Base-by-base conservation (phyloP, 2,797 vertebrate species). In the Heterohyrax brucei region DNA sequence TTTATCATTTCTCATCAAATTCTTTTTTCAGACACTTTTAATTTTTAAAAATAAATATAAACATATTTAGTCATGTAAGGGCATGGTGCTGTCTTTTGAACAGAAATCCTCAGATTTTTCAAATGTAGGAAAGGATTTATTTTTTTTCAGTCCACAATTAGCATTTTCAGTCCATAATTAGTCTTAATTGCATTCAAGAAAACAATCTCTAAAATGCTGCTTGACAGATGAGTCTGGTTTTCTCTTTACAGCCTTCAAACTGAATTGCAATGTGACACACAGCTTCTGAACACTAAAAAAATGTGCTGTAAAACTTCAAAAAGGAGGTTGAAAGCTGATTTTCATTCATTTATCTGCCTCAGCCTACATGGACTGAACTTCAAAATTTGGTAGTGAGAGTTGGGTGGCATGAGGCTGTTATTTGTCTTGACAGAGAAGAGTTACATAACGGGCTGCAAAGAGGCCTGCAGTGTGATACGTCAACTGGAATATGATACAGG, bases 31-130 rank as follows among this genome's bases (percentile, higher is more conserved):
- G 73, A 75, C 72, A 96, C 48, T 88, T 86, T 87, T 80, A 95
- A 96, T 91, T 91, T 95, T 91, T 73, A 85, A 95, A 97, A 96
- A 96, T 93, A 96, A 95, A 97, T 97, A 96, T 30, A 96, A 93
- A 87, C 89, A 96, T 28, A 92, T 81, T 94, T 96, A 96, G 95
- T 95, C 92, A 96, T 82, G 77, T 92, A 90, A 94, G 86, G 93
- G 85, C 82, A 86, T 91, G 94, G 53, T 59, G 81, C 82, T 85
- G 96, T 94, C 68, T 64, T 16, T 79, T 0, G 9, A 96, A 96
- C 39, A 96, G 81, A 93, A 93, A 59, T 73, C 44, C 96, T 86
- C 53, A 90, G 66, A 89, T 92, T 95, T 44, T 82, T 96, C 87
- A n/a, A 59, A 46, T 46, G 39, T 33, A 92, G 84, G 48, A 92